phyloP scores from a whole-genome alignment of 2,113 vertebrate species.

The Sinocyclocheilus grahami region DNA sequence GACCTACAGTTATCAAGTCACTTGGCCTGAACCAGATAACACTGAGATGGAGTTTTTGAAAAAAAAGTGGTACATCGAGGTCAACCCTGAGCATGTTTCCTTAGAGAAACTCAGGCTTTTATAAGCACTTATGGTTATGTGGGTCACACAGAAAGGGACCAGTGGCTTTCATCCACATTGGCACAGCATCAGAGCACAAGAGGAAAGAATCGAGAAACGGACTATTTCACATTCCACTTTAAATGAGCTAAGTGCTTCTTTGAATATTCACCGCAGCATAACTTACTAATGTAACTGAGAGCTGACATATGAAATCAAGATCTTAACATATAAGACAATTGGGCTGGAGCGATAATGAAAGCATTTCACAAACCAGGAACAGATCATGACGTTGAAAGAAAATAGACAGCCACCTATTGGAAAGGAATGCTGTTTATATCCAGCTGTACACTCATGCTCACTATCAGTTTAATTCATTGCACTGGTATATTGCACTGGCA shows the following conservation, averaged over 20 bases:
- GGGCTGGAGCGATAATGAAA: neutral
- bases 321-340: neutral
- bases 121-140: constrained; percentile 56
- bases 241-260: neutral
- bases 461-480: neutral
- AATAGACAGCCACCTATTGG: neutral
- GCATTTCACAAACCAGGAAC: neutral
- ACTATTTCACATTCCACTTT: constrained; percentile 10
- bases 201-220: constrained; percentile 6
- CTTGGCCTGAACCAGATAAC: neutral
- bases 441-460: neutral
- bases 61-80: constrained; percentile 37
- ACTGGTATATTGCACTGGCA: neutral
- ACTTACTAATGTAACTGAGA: constrained; percentile 4
- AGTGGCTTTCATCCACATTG: constrained; percentile 39
- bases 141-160: constrained; percentile 51
- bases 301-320: neutral
- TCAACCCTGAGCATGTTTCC: constrained; percentile 34
- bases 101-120: constrained; percentile 51
- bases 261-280: neutral
- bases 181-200: constrained; percentile 31
- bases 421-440: neutral
- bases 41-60: constrained; percentile 22
- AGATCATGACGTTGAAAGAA: neutral
- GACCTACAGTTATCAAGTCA: neutral